Evolutionary conservation across 2,113 vertebrate genomes (phyloP).

Genomic region (Hiodon tergisus): DNA sequence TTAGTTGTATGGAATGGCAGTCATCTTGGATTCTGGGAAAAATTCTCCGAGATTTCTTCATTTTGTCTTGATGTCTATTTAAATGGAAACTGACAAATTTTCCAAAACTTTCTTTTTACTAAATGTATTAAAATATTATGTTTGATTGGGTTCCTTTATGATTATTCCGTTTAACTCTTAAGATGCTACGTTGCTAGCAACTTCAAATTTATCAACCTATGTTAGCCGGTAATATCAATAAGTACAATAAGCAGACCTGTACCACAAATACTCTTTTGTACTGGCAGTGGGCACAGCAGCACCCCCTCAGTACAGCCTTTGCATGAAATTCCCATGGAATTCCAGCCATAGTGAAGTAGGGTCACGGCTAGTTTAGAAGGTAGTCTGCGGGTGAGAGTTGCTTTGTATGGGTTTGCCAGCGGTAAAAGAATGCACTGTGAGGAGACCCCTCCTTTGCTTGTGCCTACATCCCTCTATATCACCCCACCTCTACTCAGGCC

Average conservation of each 20-base stretch:
- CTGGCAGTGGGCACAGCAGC: constrained; percentile 36
- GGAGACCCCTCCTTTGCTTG: constrained; percentile 32
- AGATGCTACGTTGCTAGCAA: too few species aligned
- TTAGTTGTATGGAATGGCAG: too few species aligned
- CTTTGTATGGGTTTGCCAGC: constrained; percentile 45
- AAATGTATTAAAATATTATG: too few species aligned
- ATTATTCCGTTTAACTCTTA: too few species aligned
- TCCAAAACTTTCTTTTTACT: too few species aligned
- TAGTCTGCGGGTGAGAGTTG: constrained; percentile 26
- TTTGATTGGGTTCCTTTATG: too few species aligned
- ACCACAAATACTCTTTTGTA: constrained; percentile 30
- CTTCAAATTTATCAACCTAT: too few species aligned
- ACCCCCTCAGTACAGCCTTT: constrained; percentile 40
- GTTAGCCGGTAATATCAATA: too few species aligned
- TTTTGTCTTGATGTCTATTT: too few species aligned
- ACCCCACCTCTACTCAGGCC: constrained; percentile 19
- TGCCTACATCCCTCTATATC: neutral
- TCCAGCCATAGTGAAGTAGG: constrained; percentile 42
- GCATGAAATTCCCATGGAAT: constrained; percentile 37
- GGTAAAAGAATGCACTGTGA: constrained; percentile 61
- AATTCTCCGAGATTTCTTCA: too few species aligned
- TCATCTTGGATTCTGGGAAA: too few species aligned
- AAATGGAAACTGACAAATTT: too few species aligned
- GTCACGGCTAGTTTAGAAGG: constrained; percentile 44
- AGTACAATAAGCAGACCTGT: neutral